A percentile compares a stretch with the other conserved stretches of the same genome.
These are phyloP conservation scores for Acanthornis magna DNA, from an alignment of 2,797 vertebrate species.

Conservation along the genomic window DNA sequence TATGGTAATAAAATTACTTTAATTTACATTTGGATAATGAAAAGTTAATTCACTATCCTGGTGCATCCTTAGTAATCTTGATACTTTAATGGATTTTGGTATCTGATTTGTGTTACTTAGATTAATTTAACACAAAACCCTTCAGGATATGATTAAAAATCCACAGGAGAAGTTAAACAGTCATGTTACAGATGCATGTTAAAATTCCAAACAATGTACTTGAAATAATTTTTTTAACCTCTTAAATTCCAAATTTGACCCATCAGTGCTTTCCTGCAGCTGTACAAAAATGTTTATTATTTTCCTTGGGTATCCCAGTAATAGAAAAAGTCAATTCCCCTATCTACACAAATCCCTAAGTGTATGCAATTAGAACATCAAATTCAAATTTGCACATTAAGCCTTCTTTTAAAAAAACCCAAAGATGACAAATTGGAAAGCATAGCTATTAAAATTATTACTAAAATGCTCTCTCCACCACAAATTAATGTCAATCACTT, in stretches of 20 bases:
- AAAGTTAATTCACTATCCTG: neutral
- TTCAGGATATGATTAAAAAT: neutral
- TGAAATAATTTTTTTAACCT: neutral
- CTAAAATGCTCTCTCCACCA: neutral
- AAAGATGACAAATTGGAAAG: neutral
- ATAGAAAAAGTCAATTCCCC: neutral
- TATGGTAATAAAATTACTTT: neutral
- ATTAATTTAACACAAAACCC: neutral
- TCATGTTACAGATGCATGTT: neutral
- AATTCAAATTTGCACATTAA: neutral
- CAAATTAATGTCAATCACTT: neutral
- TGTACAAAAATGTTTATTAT: neutral
- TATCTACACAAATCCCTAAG: neutral
- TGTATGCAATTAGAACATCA: neutral
- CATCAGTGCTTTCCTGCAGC: neutral
- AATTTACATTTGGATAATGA: neutral
- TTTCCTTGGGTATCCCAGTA: neutral
- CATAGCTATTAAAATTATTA: neutral
- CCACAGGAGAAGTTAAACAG: neutral
- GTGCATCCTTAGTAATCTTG: neutral
- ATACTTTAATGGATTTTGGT: neutral
- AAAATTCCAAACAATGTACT: neutral
- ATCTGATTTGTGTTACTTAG: neutral
- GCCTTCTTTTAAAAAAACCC: neutral
- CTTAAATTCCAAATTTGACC: neutral